phyloP scores from a whole-genome alignment of 1,140 invertebrate genomes.

The Drosophila micromelanica region DNA sequence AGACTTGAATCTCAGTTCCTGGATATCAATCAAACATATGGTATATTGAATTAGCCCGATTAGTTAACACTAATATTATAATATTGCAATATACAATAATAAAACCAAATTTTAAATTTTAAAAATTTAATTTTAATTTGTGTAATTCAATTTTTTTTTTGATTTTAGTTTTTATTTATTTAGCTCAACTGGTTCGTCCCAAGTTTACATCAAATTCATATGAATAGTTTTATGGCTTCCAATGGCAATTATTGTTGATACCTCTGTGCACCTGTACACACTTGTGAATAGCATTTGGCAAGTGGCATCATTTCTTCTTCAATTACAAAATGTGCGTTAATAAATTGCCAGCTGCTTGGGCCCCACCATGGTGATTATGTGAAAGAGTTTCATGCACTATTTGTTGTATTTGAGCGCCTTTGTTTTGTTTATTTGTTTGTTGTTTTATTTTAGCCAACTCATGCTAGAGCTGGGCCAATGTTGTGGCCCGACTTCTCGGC shows the following conservation, averaged over 20 bases:
- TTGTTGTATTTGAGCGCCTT: conserved; percentile 47
- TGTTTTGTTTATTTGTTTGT: conserved; percentile 34
- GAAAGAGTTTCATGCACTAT: conserved; percentile 54
- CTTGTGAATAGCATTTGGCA: conserved; percentile 42
- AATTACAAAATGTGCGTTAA: conserved; percentile 76
- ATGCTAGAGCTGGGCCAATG: conserved; percentile 38
- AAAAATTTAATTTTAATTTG: no score
- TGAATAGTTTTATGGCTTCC: background rate
- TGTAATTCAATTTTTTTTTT: background rate
- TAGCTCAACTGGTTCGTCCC: no score
- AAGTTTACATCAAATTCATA: no score
- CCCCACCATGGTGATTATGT: conserved; percentile 10
- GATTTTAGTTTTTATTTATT: no score
- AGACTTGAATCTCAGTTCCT: no score
- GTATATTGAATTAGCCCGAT: no score
- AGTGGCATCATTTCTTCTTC: conserved; percentile 58
- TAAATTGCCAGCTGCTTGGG: conserved; percentile 52
- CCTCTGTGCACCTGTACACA: conserved; percentile 25
- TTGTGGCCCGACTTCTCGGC: conserved; percentile 30
- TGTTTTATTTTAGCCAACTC: conserved; percentile 58
- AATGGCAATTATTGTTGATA: conserved; percentile 14
- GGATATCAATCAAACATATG: no score
- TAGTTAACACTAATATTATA: no score
- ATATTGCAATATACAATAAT: no score
- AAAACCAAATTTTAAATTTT: no score